These are phyloP conservation scores for Cynodonichthys magdalenae DNA, from an alignment of 2,797 vertebrate species.

Conservation along the genomic window DNA sequence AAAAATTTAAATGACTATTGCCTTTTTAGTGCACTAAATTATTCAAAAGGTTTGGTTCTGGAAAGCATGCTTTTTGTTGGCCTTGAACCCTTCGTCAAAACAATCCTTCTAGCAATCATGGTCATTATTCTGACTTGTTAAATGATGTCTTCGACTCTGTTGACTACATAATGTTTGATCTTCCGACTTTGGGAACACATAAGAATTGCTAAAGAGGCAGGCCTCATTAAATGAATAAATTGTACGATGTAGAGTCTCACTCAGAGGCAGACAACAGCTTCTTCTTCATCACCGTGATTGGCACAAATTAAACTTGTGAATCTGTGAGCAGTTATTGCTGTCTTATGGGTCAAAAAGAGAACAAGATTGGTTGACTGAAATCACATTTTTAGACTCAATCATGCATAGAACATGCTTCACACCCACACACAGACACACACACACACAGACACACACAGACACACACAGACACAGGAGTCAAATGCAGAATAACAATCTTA, in stretches of 20 bases:
- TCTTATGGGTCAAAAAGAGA: conserved; percentile 22
- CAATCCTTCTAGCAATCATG: conserved; percentile 2
- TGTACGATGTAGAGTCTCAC: conserved; percentile 34
- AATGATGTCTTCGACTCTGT: conserved; percentile 18
- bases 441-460: too few relatives aligned
- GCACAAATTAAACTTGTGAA: conserved; percentile 22
- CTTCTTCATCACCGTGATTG: conserved; percentile 27
- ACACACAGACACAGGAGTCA: conserved; percentile 23
- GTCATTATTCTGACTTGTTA: conserved; percentile 24
- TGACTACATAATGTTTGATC: conserved; percentile 50
- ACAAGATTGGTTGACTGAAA: conserved; percentile 6
- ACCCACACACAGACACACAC: conserved; percentile 27
- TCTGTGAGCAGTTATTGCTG: conserved; percentile 12
- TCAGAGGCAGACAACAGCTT: conserved; percentile 40
- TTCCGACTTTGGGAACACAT: conserved; percentile 49
- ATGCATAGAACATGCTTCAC: conserved; percentile 28
- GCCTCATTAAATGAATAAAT: conserved; percentile 52
- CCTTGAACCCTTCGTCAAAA: conserved; percentile 12
- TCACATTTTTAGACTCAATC: conserved; percentile 21
- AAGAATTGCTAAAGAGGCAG: conserved; percentile 49
- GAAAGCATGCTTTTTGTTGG: not conserved
- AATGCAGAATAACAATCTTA: conserved; percentile 25
- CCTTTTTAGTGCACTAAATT: conserved; percentile 1
- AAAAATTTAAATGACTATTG: not conserved
- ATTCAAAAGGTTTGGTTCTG: conserved; percentile 7